These are phyloP conservation scores for Mamestra brassicae DNA, from an alignment of 2,888 invertebrate genomes.

Conservation along the genomic window DNA sequence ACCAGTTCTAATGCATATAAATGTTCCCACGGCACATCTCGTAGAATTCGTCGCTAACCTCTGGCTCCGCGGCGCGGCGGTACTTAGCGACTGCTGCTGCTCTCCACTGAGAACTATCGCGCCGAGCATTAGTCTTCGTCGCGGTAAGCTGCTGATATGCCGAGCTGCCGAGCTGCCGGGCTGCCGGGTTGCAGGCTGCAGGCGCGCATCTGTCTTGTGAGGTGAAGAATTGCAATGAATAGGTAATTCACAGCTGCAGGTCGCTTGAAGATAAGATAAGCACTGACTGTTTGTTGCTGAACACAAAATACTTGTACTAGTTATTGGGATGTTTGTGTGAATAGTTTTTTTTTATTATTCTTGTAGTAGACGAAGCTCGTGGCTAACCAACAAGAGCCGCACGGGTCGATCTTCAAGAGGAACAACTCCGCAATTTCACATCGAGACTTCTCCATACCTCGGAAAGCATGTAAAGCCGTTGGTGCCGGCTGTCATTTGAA, in stretches of 20 bases:
- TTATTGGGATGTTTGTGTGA: no score
- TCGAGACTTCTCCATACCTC: no score
- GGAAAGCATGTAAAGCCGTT: no score
- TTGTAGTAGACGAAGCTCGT: no score
- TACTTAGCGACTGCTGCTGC: constrained; percentile 33
- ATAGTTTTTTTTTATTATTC: no score
- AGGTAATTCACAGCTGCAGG: constrained; percentile 2
- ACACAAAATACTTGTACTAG: no score
- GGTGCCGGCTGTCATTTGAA: no score
- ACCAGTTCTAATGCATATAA: constrained; percentile 28
- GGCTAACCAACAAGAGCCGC: no score
- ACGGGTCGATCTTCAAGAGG: no score
- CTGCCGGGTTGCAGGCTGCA: constrained; percentile 2
- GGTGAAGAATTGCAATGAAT: not conserved
- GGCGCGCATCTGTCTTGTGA: constrained; percentile 15
- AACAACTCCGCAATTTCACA: no score
- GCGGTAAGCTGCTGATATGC: constrained; percentile 32
- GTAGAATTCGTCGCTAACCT: not conserved
- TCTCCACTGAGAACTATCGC: constrained; percentile 9
- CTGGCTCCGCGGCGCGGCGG: constrained; percentile 9
- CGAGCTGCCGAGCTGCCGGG: constrained; percentile 25
- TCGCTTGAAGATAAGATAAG: not conserved
- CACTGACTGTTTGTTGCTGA: not conserved
- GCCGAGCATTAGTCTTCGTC: constrained; percentile 51
- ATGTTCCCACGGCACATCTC: not conserved